Conservation (phyloP, 2,888 invertebrate species). For the Alviniconcha strummeri region DNA sequence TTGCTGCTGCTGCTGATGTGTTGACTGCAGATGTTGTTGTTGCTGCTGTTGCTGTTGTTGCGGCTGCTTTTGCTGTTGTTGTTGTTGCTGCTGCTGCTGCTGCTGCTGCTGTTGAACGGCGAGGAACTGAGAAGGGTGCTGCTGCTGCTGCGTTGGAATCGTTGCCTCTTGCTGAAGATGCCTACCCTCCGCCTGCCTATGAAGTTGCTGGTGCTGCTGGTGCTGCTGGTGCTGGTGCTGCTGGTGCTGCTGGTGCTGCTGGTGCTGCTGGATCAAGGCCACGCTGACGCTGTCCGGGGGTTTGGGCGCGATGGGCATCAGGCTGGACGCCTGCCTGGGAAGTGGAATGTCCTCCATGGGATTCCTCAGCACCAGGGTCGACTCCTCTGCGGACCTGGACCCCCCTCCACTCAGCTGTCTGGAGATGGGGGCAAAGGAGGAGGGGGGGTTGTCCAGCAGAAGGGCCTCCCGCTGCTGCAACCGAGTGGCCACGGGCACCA, state of each 20-base stretch:
- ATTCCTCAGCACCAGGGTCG: constrained; percentile 22
- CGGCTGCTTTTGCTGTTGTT: background rate
- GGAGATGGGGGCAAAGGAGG: no score
- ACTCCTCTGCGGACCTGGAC: background rate
- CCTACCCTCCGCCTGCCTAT: background rate
- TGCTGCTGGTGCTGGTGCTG: background rate
- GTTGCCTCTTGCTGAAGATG: constrained; percentile 1
- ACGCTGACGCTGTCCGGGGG: background rate
- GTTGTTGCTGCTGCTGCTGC: background rate
- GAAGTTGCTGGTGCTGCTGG: background rate
- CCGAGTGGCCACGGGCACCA: background rate
- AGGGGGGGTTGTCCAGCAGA: no score
- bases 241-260: constrained; percentile 6
- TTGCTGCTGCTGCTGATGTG: background rate
- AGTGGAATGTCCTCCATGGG: constrained; percentile 29
- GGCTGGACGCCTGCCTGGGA: background rate
- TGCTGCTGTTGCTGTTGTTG: background rate
- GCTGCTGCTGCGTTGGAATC: constrained; percentile 21
- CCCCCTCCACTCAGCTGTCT: no score
- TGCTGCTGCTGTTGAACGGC: background rate
- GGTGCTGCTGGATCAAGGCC: background rate
- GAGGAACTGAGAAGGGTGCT: background rate
- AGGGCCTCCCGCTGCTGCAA: background rate
- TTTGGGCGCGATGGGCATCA: constrained; percentile 9
- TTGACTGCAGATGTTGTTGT: constrained; percentile 1